Conservation (phyloP, 2,888 invertebrate species). For the Troides oblongomaculatus region DNA sequence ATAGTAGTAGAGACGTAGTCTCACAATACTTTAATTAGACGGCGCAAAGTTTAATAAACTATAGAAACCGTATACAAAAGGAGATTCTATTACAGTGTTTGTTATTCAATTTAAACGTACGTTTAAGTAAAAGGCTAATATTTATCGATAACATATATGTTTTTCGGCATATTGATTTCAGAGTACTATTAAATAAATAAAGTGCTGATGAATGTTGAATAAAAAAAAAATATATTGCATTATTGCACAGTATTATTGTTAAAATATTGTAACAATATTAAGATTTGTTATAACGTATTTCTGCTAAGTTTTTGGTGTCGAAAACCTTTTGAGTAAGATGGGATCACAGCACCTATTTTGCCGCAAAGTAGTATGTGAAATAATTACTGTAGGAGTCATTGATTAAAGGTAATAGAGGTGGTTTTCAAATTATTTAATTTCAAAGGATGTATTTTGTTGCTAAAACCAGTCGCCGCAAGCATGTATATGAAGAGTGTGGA, state of each 20-base stretch:
- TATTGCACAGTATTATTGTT: not conserved
- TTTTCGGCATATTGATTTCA: not conserved
- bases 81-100: not conserved
- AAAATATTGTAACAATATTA: not conserved
- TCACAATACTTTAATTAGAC: constrained; percentile 6
- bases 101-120: not conserved
- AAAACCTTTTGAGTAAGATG: too few relatives aligned
- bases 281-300: too few relatives aligned
- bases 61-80: constrained; percentile 10
- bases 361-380: too few relatives aligned
- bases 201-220: too few relatives aligned
- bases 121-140: not conserved
- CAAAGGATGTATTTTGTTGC: constrained; percentile 17
- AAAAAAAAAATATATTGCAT: too few relatives aligned
- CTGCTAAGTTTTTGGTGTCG: too few relatives aligned
- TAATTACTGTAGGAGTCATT: not conserved
- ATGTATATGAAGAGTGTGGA: constrained; percentile 11
- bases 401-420: not conserved
- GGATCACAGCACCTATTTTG: too few relatives aligned
- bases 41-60: constrained; percentile 13
- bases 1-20: too few relatives aligned
- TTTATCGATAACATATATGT: not conserved
- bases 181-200: not conserved
- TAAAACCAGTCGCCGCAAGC: constrained; percentile 15
- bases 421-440: not conserved